Base-by-base conservation (phyloP, 2,888 invertebrate genomes). In the Coremacera marginata region DNA sequence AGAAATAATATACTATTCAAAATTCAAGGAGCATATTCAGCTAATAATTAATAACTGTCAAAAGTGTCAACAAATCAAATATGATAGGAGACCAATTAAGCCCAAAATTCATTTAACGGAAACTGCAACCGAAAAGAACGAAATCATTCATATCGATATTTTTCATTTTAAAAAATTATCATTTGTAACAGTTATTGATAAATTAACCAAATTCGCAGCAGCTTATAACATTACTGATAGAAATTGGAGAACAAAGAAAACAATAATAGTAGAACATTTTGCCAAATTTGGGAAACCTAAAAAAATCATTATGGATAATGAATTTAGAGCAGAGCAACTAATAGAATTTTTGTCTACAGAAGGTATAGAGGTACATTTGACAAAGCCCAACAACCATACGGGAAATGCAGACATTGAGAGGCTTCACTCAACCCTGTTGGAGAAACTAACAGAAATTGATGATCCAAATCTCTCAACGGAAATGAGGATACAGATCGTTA, bases 11-110 rank as follows among this genome's bases (percentile, higher is more conserved):
- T n/a, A n/a, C n/a, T n/a, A n/a, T n/a, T n/a, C n/a, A n/a, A n/a
- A n/a, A n/a, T n/a, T n/a, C n/a, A n/a, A n/a, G n/a, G n/a, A n/a
- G n/a, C n/a, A n/a, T n/a, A n/a, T n/a, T n/a, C n/a, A n/a, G n/a
- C n/a, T n/a, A n/a, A n/a, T n/a, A n/a, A n/a, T n/a, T n/a, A n/a
- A n/a, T n/a, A n/a, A n/a, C n/a, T n/a, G n/a, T n/a, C n/a, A n/a
- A n/a, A n/a, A n/a, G n/a, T n/a, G n/a, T n/a, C n/a, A n/a, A n/a
- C n/a, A n/a, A n/a, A n/a, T 71, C 68, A 77, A 80, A 68, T 78
- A 79, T 44, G 77, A 79, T 27, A 49, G 80, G 57, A 74, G 79
- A 9, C 79, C 81, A 0, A 79, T 80, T 16, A 78, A 75, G 55
- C 72, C 70, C 0, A 74, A 68, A 75, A 72, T 80, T 34, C 8